Percentiles rank a stretch among this genome's conserved stretches.
phyloP scores from a whole-genome alignment of 1,140 invertebrate species.

The Piezodorus guildinii region DNA sequence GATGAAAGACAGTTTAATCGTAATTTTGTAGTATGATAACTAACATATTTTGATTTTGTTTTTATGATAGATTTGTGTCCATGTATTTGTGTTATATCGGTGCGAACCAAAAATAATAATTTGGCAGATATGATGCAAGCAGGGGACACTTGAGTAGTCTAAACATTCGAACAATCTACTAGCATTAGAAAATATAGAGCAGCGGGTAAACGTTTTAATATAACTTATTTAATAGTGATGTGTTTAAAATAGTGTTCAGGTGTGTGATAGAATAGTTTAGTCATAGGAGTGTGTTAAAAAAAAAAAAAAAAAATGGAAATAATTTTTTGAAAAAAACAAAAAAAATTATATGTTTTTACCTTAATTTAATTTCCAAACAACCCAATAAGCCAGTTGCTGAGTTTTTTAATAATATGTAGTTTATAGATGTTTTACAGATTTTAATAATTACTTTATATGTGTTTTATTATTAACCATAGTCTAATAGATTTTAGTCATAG shows the following conservation, averaged over 20 bases:
- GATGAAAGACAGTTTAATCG: neutral
- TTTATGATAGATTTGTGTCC: neutral
- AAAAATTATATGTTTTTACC: too few relatives aligned
- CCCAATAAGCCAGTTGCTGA: constrained; percentile 5
- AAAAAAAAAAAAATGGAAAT: neutral
- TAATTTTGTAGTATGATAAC: neutral
- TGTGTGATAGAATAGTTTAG: neutral
- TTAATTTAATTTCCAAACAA: neutral
- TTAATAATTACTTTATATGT: neutral
- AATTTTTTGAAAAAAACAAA: too few relatives aligned
- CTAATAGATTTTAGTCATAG: neutral
- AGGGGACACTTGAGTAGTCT: neutral
- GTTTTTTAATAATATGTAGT: constrained; percentile 5
- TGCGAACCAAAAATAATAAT: neutral
- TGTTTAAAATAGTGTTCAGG: neutral
- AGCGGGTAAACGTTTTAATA: neutral
- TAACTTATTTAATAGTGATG: neutral
- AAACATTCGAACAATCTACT: neutral
- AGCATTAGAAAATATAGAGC: neutral
- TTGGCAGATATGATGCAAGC: constrained; percentile 4
- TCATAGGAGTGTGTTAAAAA: constrained; percentile 1
- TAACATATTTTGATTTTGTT: constrained; percentile 1
- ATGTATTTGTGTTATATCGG: constrained; percentile 6
- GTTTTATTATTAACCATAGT: neutral
- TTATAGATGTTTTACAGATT: neutral